Conservation (phyloP, 2,888 invertebrate species). For the Chrysina gloriosa region DNA sequence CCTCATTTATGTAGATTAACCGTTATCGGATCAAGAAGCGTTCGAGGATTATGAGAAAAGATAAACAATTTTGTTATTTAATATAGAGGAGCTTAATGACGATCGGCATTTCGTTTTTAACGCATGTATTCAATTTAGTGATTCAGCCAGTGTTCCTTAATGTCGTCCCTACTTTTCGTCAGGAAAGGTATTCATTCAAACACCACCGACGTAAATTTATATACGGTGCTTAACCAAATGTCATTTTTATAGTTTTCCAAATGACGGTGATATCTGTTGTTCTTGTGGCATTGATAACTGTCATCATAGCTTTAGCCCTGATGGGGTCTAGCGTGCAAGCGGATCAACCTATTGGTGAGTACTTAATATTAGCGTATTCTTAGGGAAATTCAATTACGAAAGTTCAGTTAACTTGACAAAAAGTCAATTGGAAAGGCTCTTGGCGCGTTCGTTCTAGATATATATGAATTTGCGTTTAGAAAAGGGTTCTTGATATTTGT, state of each 20-base stretch:
- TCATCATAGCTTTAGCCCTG: background rate
- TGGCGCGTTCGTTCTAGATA: no score
- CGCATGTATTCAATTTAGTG: background rate
- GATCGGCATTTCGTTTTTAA: background rate
- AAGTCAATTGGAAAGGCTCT: no score
- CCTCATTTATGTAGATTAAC: no score
- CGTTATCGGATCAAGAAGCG: no score
- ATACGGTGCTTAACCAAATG: background rate
- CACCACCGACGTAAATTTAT: background rate
- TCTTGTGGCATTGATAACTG: conserved; percentile 5
- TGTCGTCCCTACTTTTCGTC: conserved; percentile 8
- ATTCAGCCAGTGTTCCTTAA: background rate
- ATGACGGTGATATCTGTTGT: conserved; percentile 18
- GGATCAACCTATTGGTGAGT: no score
- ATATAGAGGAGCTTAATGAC: conserved; percentile 2
- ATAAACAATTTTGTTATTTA: conserved; percentile 1
- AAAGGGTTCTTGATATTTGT: no score
- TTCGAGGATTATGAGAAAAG: no score
- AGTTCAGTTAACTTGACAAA: no score
- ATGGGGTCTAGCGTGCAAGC: no score
- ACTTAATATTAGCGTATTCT: no score
- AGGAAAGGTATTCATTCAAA: background rate
- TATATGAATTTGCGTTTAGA: no score
- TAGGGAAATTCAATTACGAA: no score
- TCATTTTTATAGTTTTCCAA: conserved; percentile 14